Evolutionary conservation across 2,113 vertebrate species (phyloP).

Genomic region (Thymallus thymallus): DNA sequence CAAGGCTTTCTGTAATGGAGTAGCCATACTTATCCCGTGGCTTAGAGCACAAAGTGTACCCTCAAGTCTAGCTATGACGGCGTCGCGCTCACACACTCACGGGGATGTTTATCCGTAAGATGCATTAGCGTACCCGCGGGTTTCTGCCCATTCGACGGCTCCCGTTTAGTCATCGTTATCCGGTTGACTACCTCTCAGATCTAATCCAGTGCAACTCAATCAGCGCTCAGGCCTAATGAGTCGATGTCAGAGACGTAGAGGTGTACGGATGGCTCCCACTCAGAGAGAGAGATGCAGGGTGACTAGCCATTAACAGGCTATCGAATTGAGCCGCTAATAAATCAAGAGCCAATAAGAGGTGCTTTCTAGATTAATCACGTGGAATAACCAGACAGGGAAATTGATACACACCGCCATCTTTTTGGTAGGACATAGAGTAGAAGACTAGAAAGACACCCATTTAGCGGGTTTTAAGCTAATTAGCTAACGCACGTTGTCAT

Average conservation of each 20-base stretch:
- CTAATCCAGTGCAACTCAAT: constrained; percentile 47
- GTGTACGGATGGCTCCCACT: constrained; percentile 50
- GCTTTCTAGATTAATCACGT: constrained; percentile 54
- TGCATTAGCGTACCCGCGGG: constrained; percentile 42
- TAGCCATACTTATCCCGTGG: background rate
- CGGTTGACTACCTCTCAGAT: constrained; percentile 46
- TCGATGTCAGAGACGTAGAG: constrained; percentile 46
- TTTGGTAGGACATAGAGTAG: background rate
- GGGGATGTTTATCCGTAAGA: constrained; percentile 35
- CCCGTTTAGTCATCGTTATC: constrained; percentile 52
- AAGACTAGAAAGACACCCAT: background rate
- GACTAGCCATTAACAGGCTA: constrained; percentile 9
- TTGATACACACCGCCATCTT: background rate
- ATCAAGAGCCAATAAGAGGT: constrained; percentile 55
- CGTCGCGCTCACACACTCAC: constrained; percentile 14
- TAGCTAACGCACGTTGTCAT: background rate
- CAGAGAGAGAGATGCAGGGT: constrained; percentile 24
- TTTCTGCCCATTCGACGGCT: constrained; percentile 44
- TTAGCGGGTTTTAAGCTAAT: background rate
- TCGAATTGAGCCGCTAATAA: constrained; percentile 47
- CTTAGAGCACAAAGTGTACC: background rate
- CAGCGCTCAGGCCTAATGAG: constrained; percentile 53
- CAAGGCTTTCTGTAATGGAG: background rate
- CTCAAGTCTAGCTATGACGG: background rate
- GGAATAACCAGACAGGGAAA: constrained; percentile 42